A percentile compares a stretch with the other conserved stretches of the same genome.
phyloP scores from a whole-genome alignment of 2,797 vertebrate species.

The Syncerus caffer region DNA sequence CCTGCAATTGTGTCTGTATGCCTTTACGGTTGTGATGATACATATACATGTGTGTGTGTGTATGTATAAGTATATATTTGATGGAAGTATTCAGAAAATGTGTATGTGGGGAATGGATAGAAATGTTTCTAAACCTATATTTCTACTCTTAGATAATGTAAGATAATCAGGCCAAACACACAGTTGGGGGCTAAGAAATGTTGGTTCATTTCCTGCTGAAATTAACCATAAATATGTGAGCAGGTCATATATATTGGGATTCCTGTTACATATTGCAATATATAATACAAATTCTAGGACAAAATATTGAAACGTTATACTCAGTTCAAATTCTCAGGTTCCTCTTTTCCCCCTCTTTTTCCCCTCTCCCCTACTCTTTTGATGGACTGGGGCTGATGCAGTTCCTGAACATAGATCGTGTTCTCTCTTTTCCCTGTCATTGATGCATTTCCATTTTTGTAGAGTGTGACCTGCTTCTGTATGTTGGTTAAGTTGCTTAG shows the following conservation, averaged over 20 bases:
- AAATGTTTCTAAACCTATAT: background rate
- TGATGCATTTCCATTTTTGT: slow-evolving; percentile 24
- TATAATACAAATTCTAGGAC: slow-evolving; percentile 48
- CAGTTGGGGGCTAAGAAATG: background rate
- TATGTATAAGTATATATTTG: background rate
- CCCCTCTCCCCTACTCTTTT: too few relatives aligned
- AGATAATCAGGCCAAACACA: background rate
- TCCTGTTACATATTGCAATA: background rate
- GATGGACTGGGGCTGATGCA: background rate
- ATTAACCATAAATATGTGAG: background rate
- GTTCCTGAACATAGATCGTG: background rate
- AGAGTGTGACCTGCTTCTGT: background rate
- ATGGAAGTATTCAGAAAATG: background rate
- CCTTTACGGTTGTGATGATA: background rate
- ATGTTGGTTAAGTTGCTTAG: background rate
- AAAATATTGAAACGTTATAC: slow-evolving; percentile 28
- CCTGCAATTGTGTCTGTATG: background rate
- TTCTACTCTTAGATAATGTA: background rate
- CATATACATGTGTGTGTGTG: background rate
- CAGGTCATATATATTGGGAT: background rate
- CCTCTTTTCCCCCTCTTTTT: background rate
- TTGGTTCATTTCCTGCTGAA: slow-evolving; percentile 11
- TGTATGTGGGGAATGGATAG: background rate
- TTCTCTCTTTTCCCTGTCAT: background rate
- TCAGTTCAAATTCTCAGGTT: background rate